Percentiles rank a stretch among this genome's conserved stretches.
phyloP scores from a whole-genome alignment of 1,140 invertebrate species.

The Nebria ingens region DNA sequence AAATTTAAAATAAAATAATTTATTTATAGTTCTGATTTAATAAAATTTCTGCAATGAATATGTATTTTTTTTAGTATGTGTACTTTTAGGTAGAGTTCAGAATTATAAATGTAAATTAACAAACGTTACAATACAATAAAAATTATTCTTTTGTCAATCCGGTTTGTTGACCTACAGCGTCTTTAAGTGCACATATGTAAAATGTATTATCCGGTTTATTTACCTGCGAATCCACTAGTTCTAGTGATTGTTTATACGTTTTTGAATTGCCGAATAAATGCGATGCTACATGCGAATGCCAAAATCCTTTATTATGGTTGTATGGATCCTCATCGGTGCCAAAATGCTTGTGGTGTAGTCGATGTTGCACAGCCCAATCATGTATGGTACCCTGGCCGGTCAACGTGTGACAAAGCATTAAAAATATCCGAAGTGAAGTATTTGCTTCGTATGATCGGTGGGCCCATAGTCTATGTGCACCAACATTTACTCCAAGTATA shows the following conservation, averaged over 20 bases:
- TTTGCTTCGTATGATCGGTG: conserved; percentile 73
- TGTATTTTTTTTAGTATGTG: no score
- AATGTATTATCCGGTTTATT: no score
- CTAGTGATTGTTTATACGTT: conserved; percentile 19
- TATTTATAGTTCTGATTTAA: no score
- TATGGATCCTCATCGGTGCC: conserved; percentile 85
- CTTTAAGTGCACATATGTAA: no score
- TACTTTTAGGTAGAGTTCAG: no score
- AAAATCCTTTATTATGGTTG: conserved; percentile 74
- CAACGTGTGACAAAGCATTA: conserved; percentile 71
- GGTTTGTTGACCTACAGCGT: no score
- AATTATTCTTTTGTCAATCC: no score
- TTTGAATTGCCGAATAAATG: conserved; percentile 28
- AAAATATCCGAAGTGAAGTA: conserved; percentile 53
- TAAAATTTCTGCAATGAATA: no score
- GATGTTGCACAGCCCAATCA: conserved; percentile 70
- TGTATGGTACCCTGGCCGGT: conserved; percentile 72
- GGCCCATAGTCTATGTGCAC: conserved; percentile 84
- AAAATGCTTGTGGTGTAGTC: conserved; percentile 82
- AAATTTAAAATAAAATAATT: no score
- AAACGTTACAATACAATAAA: no score
- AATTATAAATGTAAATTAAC: no score
- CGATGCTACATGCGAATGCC: conserved; percentile 69
- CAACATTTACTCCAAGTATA: conserved; percentile 66
- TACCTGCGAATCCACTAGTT: conserved; percentile 12